A percentile compares a stretch with the other conserved stretches of the same genome.
These are phyloP conservation scores for Mycetomoellerius zeteki DNA, from an alignment of 1,140 invertebrate genomes.

Conservation along the genomic window DNA sequence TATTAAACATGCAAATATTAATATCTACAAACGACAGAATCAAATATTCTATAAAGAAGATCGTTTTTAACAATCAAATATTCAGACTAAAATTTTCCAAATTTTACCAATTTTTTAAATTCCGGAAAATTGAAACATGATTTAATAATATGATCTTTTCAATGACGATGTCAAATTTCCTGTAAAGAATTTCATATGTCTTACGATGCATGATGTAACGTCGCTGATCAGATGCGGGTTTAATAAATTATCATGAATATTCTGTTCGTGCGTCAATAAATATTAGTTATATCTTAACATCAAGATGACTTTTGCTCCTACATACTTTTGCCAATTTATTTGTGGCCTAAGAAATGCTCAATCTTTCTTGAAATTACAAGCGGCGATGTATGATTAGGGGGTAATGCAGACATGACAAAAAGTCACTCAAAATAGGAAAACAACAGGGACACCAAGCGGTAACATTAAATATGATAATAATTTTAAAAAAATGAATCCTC, in stretches of 20 bases:
- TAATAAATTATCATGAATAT: slow-evolving; percentile 21
- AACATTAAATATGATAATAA: slow-evolving; percentile 10
- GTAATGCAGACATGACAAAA: not conserved
- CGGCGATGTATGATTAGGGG: not conserved
- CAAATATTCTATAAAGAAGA: not conserved
- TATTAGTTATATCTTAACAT: slow-evolving; percentile 42
- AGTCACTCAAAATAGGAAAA: not conserved
- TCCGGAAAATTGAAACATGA: not conserved
- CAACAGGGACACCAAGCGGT: not conserved
- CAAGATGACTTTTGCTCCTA: slow-evolving; percentile 14
- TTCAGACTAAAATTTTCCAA: not conserved
- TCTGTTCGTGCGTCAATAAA: slow-evolving; percentile 15
- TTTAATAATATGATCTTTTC: not conserved
- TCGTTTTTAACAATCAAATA: not conserved
- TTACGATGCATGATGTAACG: not conserved
- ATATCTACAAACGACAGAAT: too few relatives aligned
- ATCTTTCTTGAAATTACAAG: slow-evolving; percentile 39
- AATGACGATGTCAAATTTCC: not conserved
- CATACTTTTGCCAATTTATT: not conserved
- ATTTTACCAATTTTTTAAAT: not conserved
- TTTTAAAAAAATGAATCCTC: not conserved
- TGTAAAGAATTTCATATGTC: not conserved
- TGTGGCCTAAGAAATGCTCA: not conserved
- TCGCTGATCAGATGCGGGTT: not conserved
- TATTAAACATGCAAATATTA: too few relatives aligned